These are phyloP conservation scores for Villa cingulata DNA, from an alignment of 2,888 invertebrate species.

Conservation along the genomic window DNA sequence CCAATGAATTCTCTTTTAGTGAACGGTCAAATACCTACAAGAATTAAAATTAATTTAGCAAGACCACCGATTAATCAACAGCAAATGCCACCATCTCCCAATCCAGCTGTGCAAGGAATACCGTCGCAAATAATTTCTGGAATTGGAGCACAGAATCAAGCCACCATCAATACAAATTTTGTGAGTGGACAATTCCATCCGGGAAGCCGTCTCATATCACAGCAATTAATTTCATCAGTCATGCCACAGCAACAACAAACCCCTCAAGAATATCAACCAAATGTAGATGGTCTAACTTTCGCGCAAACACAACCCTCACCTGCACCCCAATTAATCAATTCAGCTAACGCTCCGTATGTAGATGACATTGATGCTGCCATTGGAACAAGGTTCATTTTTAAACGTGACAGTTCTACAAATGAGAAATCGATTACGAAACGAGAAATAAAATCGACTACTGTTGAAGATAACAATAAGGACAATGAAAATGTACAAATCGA, in stretches of 20 bases:
- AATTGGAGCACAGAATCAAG: slow-evolving; percentile 14
- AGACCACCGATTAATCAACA: slow-evolving; percentile 38
- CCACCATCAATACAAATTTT: slow-evolving; percentile 39
- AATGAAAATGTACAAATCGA: not conserved
- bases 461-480: not conserved
- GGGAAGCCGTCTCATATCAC: slow-evolving; percentile 41
- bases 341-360: slow-evolving; percentile 49
- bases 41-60: slow-evolving; percentile 40
- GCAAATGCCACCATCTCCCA: slow-evolving; percentile 31
- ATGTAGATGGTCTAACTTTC: slow-evolving; percentile 9
- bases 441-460: not conserved
- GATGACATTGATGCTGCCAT: slow-evolving; percentile 34
- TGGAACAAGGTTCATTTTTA: slow-evolving; percentile 9
- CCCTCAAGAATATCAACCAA: slow-evolving; percentile 4
- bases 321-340: slow-evolving; percentile 29
- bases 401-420: slow-evolving; percentile 27
- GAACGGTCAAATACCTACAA: slow-evolving; percentile 45
- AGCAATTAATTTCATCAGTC: slow-evolving; percentile 31
- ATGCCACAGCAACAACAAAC: not conserved
- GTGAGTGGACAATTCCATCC: slow-evolving; percentile 50
- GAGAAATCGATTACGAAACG: slow-evolving; percentile 7
- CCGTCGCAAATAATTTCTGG: slow-evolving; percentile 11
- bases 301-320: slow-evolving; percentile 10
- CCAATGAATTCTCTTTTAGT: slow-evolving; percentile 43
- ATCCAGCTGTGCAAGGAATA: not conserved